Base-by-base conservation (phyloP, 2,113 vertebrate species). In the Anas platyrhynchos region DNA sequence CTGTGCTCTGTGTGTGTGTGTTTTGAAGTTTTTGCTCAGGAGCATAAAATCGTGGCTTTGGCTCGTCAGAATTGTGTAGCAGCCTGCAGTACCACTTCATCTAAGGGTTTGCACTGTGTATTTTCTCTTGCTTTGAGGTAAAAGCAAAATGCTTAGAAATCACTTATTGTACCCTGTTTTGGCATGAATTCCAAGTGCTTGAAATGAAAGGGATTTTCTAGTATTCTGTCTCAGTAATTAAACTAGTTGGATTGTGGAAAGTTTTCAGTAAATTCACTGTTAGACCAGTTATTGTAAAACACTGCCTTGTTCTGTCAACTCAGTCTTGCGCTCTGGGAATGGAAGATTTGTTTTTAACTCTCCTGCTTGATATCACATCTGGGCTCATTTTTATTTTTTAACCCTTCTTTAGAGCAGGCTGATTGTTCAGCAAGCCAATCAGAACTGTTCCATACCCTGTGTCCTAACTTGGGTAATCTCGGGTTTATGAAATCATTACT, bases 181-280 rank as follows among this genome's bases (percentile, higher is more conserved):
- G 83, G 76, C 43, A 11, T 26, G 56, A 61, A n/a, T 52, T 81
- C 83, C 73, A 83, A 16, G 14, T 59, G 73, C 86, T 81, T 78
- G 43, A 65, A 83, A 59, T 56, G 73, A 91, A 89, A 81, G 88
- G 61, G 76, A 38, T 86, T 96, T 83, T 54, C 62, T 78, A 67
- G 76, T 81, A 78, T 65, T 88, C 50, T 80, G 38, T 59, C 76
- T 62, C 56, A 36, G 59, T 38, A 86, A 83, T 77, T 83, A 63
- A 86, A 71, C 9, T 69, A 17, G 38, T 74, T 44, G 52, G 31
- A 71, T 34, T 83, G 59, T 88, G 16, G 16, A 0, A 80, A 34
- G 88, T 58, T 85, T 75, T 56, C 85, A 80, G 67, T 59, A n/a
- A 69, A 22, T 80, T 7, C 36, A 27, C 44, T 29, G 36, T 71